Evolutionary conservation across 2,888 invertebrate species (phyloP).

Genomic region (Thymelicus sylvestris): DNA sequence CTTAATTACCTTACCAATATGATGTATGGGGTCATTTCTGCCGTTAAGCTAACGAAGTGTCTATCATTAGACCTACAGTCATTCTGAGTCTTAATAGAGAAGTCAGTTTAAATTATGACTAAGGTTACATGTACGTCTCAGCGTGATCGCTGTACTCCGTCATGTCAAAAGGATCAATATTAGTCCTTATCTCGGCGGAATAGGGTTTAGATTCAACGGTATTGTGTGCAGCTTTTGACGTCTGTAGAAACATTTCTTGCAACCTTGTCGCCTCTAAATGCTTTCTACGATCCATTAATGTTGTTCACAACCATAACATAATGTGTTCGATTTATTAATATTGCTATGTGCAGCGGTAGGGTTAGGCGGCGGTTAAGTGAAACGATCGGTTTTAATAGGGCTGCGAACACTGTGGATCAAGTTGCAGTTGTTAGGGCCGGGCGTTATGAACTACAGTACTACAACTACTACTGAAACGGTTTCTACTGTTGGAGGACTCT

Average conservation of each 20-base stretch:
- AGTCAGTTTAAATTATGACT: slow-evolving; percentile 36
- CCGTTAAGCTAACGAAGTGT: slow-evolving; percentile 32
- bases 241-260: slow-evolving; percentile 32
- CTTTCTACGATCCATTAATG: slow-evolving; percentile 55
- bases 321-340: slow-evolving; percentile 55
- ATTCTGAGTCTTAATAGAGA: slow-evolving; percentile 34
- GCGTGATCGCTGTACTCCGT: slow-evolving; percentile 21
- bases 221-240: slow-evolving; percentile 1
- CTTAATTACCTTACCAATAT: slow-evolving; percentile 12
- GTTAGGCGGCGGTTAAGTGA: slow-evolving; percentile 42
- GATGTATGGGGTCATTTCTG: slow-evolving; percentile 29
- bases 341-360: slow-evolving; percentile 48
- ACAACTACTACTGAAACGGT: too few relatives aligned
- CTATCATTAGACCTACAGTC: slow-evolving; percentile 34
- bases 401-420: slow-evolving; percentile 12
- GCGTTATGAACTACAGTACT: too few relatives aligned
- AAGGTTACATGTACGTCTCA: slow-evolving; percentile 25
- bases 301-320: slow-evolving; percentile 47
- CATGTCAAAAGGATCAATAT: slow-evolving; percentile 15
- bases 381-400: slow-evolving; percentile 37
- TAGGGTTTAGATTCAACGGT: slow-evolving; percentile 19
- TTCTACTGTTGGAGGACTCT: too few relatives aligned
- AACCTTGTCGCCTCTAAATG: slow-evolving; percentile 47
- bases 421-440: not conserved
- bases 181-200: not conserved